Percentiles rank a stretch among this genome's conserved stretches.
These are phyloP conservation scores for Calidris pugnax DNA, from an alignment of 2,113 vertebrate genomes.

Conservation along the genomic window DNA sequence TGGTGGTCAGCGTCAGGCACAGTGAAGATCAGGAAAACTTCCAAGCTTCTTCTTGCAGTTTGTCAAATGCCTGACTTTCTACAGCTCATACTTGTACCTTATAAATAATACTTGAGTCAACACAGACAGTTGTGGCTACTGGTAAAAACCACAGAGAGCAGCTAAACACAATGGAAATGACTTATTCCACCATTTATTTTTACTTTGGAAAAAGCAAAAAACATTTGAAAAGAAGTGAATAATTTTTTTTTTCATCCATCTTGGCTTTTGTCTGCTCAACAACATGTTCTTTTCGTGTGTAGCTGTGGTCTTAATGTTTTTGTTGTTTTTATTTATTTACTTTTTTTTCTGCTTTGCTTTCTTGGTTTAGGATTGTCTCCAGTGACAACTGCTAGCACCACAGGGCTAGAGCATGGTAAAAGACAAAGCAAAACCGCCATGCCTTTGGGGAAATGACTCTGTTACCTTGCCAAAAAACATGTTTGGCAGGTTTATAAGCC, in stretches of 20 bases:
- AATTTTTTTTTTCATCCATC: neutral
- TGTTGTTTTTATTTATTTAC: neutral
- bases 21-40: neutral
- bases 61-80: neutral
- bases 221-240: conserved; percentile 3
- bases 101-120: conserved; percentile 56
- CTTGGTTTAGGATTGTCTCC: conserved; percentile 21
- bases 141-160: conserved; percentile 42
- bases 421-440: conserved; percentile 7
- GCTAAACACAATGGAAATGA: conserved; percentile 45
- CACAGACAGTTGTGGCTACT: conserved; percentile 54
- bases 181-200: conserved; percentile 34
- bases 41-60: neutral
- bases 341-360: neutral
- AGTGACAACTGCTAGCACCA: neutral
- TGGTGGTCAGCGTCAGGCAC: neutral
- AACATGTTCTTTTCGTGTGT: neutral
- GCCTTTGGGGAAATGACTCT: conserved; percentile 24
- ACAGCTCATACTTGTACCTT: conserved; percentile 6
- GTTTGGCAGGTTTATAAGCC: conserved; percentile 47
- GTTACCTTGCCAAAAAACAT: conserved; percentile 39
- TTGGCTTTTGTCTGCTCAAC: conserved; percentile 9
- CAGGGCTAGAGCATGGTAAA: neutral
- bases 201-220: conserved; percentile 11
- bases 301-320: neutral